Evolutionary conservation across 1,140 invertebrate genomes (phyloP), one percentile per base, ranked within the genome.

Genomic region (Drosophila melanica): DNA sequence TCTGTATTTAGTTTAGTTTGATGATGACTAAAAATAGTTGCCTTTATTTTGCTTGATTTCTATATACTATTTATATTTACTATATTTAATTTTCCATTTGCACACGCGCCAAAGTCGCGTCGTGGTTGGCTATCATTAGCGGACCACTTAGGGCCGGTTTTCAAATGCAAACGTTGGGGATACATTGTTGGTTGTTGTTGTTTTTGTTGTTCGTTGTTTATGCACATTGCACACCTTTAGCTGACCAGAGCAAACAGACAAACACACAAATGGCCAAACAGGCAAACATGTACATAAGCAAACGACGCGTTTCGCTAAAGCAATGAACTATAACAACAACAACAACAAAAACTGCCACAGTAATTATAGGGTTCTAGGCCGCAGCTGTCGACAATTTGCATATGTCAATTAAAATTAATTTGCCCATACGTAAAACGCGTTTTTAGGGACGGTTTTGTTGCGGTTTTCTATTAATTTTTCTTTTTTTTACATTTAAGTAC

Each of bases 381-480:
- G 18, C 50, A 81, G 59, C 48, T 67, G 37, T 12, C 57, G 45
- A 37, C 30, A 12, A 47, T 72, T 71, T 72, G 50, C 64, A 81
- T 73, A 54, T 66, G 50, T 58, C 79, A 87, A 86, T 87, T 79
- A 73, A 87, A 81, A 70, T 79, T 59, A 41, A 82, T 79, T 81
- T 75, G 47, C 64, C 10, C 6, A 51, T 53, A 64, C 27, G n/a
- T 14, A 14, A 50, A 41, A 27, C 23, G 63, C 39, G 5, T 42
- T 47, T 58, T 47, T 20, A 37, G 5, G 12, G 16, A 4, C 30
- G 9, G 23, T 42, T 14, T n/a, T 41, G 37, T 27, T 30, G 54
- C n/a, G 20, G 18, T 35, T 53, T 53, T 18, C 9, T 53, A 16
- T 11, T 33, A 16, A 2, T 37, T 12, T 27, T 1, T 14, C 6